phyloP scores from a whole-genome alignment of 2,113 vertebrate genomes.

The Leptodactylus fuscus region DNA sequence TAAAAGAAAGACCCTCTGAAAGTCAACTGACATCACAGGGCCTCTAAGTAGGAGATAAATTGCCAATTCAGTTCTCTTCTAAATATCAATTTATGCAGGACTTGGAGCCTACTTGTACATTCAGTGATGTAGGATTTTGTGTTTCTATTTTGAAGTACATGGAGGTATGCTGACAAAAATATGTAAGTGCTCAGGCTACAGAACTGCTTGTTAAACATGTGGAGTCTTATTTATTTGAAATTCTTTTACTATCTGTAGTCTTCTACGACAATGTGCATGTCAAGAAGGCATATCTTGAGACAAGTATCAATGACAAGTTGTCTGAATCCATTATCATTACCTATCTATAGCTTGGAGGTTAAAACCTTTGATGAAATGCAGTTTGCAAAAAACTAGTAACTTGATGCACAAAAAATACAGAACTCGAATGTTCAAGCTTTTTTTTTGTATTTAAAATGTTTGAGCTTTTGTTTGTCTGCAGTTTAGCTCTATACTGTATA shows the following conservation, averaged over 20 bases:
- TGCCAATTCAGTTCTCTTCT: no score
- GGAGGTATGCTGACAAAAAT: slow-evolving; percentile 12
- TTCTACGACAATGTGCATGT: background rate
- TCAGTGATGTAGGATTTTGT: background rate
- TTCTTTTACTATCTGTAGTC: background rate
- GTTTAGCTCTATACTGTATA: no score
- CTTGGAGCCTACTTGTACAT: background rate
- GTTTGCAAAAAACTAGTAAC: background rate
- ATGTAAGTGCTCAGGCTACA: background rate
- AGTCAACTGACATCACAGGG: no score
- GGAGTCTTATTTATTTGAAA: slow-evolving; percentile 7
- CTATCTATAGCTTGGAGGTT: background rate
- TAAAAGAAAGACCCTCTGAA: no score
- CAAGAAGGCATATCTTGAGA: background rate
- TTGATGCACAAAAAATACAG: background rate
- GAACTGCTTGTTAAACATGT: background rate
- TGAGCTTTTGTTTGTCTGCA: no score
- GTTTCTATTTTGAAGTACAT: background rate
- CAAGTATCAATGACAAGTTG: background rate
- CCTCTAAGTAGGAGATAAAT: no score
- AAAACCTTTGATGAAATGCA: background rate
- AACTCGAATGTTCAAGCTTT: background rate
- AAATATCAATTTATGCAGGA: background rate
- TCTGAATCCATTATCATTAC: background rate
- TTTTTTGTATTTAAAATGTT: no score